Conservation (phyloP, 1,140 invertebrate species). For the Pantala flavescens region DNA sequence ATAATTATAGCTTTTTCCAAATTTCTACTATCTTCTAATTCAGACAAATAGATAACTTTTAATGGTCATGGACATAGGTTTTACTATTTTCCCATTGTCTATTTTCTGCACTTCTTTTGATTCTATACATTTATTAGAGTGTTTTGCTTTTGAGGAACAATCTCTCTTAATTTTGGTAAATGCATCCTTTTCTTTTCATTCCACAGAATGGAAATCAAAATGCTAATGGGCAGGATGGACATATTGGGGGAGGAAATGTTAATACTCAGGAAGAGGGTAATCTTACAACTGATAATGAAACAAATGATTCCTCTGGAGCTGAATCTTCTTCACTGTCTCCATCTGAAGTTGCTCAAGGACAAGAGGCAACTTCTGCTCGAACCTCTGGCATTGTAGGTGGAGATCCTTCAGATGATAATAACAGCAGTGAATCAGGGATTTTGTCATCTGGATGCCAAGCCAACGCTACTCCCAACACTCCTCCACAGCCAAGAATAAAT, state of each 20-base stretch:
- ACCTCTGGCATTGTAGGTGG: conserved; percentile 27
- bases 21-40: too few relatives aligned
- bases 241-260: not conserved
- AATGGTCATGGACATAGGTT: too few relatives aligned
- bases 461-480: conserved; percentile 25
- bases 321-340: conserved; percentile 28
- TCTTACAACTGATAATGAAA: not conserved
- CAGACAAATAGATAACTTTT: too few relatives aligned
- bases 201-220: not conserved
- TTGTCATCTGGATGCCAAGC: conserved; percentile 27
- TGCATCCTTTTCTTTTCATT: not conserved
- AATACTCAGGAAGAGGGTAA: not conserved
- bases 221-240: not conserved
- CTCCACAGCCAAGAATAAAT: conserved; percentile 43
- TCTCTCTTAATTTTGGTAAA: too few relatives aligned
- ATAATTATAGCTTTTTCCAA: too few relatives aligned
- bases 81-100: too few relatives aligned
- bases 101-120: too few relatives aligned
- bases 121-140: too few relatives aligned
- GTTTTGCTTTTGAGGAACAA: too few relatives aligned
- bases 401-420: conserved; percentile 17
- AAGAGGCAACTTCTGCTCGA: conserved; percentile 26
- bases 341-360: conserved; percentile 25
- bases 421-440: conserved; percentile 26
- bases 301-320: not conserved